phyloP scores from a whole-genome alignment of 2,113 vertebrate genomes.

The Syngnathoides biaculeatus region DNA sequence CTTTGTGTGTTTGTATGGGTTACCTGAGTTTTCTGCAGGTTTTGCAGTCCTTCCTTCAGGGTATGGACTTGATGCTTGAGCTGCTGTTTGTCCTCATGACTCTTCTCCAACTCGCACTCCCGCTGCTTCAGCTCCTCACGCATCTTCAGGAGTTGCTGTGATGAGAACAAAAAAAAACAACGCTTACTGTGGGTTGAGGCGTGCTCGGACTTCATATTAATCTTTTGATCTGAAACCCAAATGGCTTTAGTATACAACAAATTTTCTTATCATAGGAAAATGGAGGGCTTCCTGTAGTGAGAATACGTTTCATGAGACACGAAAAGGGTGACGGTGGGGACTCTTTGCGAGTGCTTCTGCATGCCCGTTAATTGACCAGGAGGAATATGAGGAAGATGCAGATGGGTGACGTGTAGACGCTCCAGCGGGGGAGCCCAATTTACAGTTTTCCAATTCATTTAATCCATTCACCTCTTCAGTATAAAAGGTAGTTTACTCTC shows the following conservation, averaged over 20 bases:
- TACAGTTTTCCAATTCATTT: slow-evolving; percentile 41
- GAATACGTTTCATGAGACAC: background rate
- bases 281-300: slow-evolving; percentile 23
- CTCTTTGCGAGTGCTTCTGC: slow-evolving; percentile 13
- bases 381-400: background rate
- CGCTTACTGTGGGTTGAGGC: background rate
- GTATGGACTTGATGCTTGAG: slow-evolving; percentile 82
- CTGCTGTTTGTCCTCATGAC: slow-evolving; percentile 85
- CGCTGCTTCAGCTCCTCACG: slow-evolving; percentile 88
- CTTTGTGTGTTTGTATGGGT: slow-evolving; percentile 17
- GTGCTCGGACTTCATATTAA: too few relatives aligned
- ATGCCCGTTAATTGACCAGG: slow-evolving; percentile 11
- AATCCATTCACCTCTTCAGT: slow-evolving; percentile 45
- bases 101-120: slow-evolving; percentile 86
- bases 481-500: slow-evolving; percentile 52
- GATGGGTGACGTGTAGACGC: slow-evolving; percentile 16
- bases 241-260: too few relatives aligned
- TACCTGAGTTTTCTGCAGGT: slow-evolving; percentile 52
- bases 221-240: too few relatives aligned
- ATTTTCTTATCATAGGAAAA: slow-evolving; percentile 24
- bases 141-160: slow-evolving; percentile 88
- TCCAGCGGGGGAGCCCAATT: slow-evolving; percentile 27
- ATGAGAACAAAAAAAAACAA: slow-evolving; percentile 12
- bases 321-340: background rate
- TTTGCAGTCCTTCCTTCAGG: slow-evolving; percentile 84